Percentiles rank a stretch among this genome's conserved stretches.
Evolutionary conservation across 2,888 invertebrate species (phyloP).

Genomic region (Watsonalla cultraria): DNA sequence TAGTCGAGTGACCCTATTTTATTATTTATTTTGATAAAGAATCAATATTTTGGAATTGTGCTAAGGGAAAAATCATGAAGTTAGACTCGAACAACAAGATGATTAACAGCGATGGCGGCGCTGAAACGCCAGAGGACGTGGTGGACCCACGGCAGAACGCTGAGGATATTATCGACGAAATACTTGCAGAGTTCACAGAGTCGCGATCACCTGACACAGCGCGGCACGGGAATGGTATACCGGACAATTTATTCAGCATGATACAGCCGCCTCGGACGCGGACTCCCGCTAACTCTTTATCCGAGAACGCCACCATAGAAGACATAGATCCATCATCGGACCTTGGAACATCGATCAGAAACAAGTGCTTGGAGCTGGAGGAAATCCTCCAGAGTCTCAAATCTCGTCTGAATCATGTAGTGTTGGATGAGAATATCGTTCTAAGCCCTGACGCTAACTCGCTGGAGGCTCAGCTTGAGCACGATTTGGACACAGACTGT

Average conservation of each 20-base stretch:
- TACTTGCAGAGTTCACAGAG: constrained; percentile 69
- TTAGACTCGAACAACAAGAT: constrained; percentile 73
- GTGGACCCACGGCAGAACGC: constrained; percentile 69
- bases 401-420: constrained; percentile 71
- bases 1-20: constrained; percentile 31
- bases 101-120: constrained; percentile 64
- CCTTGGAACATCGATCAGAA: constrained; percentile 69
- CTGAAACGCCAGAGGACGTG: constrained; percentile 64
- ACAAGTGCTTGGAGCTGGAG: constrained; percentile 72
- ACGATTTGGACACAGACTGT: constrained; percentile 73
- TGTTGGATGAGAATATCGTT: constrained; percentile 71
- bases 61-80: constrained; percentile 52
- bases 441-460: constrained; percentile 73
- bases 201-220: constrained; percentile 53
- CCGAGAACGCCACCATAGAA: constrained; percentile 63
- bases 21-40: constrained; percentile 60
- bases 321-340: constrained; percentile 74
- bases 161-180: constrained; percentile 71
- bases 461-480: constrained; percentile 69
- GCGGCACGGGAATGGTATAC: constrained; percentile 57
- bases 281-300: constrained; percentile 69
- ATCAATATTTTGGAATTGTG: constrained; percentile 40
- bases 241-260: constrained; percentile 59
- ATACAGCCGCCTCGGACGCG: constrained; percentile 68
- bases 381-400: constrained; percentile 73